A percentile compares a stretch with the other conserved stretches of the same genome.
Evolutionary conservation across 2,888 invertebrate genomes (phyloP).

Genomic region (Pecten maximus): DNA sequence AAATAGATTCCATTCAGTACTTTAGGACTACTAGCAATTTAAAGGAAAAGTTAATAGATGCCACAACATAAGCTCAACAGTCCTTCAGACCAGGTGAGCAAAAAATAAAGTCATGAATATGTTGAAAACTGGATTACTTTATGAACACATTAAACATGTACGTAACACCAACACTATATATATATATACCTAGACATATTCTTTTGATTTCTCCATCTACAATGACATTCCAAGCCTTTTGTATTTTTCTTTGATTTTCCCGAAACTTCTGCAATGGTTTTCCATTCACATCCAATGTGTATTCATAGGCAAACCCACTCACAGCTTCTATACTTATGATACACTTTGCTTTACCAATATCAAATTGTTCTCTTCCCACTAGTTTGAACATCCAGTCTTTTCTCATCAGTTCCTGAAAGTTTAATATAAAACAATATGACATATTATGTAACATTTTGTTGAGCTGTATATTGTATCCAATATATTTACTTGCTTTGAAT

Average conservation of each 20-base stretch:
- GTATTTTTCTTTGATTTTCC: constrained; percentile 89
- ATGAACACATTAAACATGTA: constrained; percentile 2
- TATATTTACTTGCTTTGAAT: too few species aligned
- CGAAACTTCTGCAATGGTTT: constrained; percentile 91
- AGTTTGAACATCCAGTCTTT: constrained; percentile 96
- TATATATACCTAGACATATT: constrained; percentile 88
- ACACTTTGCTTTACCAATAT: constrained; percentile 86
- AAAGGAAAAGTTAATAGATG: too few species aligned
- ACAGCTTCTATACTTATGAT: constrained; percentile 85
- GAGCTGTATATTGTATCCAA: too few species aligned
- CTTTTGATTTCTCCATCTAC: constrained; percentile 83
- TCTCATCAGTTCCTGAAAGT: constrained; percentile 88
- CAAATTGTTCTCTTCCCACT: constrained; percentile 92
- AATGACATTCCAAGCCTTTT: constrained; percentile 89
- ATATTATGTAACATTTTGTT: too few species aligned
- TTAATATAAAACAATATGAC: too few species aligned
- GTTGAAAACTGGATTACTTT: too few species aligned
- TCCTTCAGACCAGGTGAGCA: too few species aligned
- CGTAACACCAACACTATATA: not conserved
- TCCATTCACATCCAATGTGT: constrained; percentile 91
- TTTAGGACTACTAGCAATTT: too few species aligned
- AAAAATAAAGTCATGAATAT: too few species aligned
- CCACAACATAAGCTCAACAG: too few species aligned
- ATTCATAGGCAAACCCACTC: constrained; percentile 90
- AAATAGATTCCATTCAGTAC: too few species aligned